These are phyloP conservation scores for Heteromurus nitidus DNA, from an alignment of 2,888 invertebrate species.

Conservation along the genomic window DNA sequence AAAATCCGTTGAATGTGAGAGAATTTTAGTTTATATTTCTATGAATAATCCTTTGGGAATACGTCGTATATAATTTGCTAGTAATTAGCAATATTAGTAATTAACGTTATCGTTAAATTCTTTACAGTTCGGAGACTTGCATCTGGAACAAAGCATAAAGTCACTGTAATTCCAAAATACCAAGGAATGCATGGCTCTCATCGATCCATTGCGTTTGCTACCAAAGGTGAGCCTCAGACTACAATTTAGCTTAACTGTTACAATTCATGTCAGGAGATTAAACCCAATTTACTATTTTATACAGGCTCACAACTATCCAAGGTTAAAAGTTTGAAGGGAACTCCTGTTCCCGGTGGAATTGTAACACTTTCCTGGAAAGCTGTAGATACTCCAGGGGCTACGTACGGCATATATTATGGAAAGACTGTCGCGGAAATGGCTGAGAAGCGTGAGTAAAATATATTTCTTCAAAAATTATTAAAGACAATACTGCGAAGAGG, in stretches of 20 bases:
- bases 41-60: background rate
- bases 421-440: slow-evolving; percentile 79
- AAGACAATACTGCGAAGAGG: no score
- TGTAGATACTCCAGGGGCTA: slow-evolving; percentile 75
- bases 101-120: no score
- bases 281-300: no score
- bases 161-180: slow-evolving; percentile 81
- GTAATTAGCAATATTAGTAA: background rate
- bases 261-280: no score
- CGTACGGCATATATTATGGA: slow-evolving; percentile 85
- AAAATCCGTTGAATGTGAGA: slow-evolving; percentile 43
- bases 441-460: slow-evolving; percentile 77
- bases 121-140: slow-evolving; percentile 79
- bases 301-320: slow-evolving; percentile 74
- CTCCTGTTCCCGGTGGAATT: slow-evolving; percentile 57
- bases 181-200: slow-evolving; percentile 79
- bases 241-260: background rate
- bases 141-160: slow-evolving; percentile 78
- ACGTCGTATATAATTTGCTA: background rate
- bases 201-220: slow-evolving; percentile 77
- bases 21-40: slow-evolving; percentile 3
- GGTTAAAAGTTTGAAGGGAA: slow-evolving; percentile 66
- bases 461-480: background rate
- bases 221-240: slow-evolving; percentile 74
- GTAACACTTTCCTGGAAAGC: slow-evolving; percentile 83